A percentile compares a stretch with the other conserved stretches of the same genome.
These are phyloP conservation scores for Melanotaenia trifasciata DNA, from an alignment of 2,797 vertebrate species.

Conservation along the genomic window DNA sequence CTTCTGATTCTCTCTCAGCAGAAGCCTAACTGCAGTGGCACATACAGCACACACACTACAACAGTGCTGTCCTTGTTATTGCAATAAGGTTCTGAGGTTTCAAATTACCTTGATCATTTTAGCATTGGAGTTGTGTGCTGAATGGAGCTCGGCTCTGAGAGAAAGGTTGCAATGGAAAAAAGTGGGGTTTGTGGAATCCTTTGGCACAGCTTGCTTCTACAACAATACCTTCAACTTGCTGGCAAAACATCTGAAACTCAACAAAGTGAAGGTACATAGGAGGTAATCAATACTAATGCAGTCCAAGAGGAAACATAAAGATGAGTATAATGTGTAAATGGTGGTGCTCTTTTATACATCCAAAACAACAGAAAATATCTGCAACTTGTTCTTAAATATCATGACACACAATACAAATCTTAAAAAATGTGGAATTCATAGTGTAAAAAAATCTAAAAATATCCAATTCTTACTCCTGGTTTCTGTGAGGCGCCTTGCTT, in stretches of 20 bases:
- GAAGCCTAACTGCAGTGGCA: slow-evolving; percentile 47
- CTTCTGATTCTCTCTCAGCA: slow-evolving; percentile 65
- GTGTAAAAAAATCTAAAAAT: background rate
- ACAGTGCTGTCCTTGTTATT: background rate
- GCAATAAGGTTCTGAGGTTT: slow-evolving; percentile 7
- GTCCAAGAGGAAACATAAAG: background rate
- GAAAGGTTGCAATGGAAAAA: background rate
- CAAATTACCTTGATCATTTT: slow-evolving; percentile 31
- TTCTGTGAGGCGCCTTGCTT: background rate
- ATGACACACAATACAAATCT: background rate
- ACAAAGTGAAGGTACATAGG: slow-evolving; percentile 10
- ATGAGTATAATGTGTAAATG: slow-evolving; percentile 10
- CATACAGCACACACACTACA: slow-evolving; percentile 21
- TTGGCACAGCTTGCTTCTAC: slow-evolving; percentile 19
- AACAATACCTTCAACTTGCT: background rate
- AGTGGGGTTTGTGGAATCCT: background rate
- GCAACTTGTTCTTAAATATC: background rate
- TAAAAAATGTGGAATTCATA: background rate
- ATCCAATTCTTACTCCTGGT: background rate
- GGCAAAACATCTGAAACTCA: slow-evolving; percentile 14
- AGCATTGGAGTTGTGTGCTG: background rate
- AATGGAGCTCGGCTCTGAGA: slow-evolving; percentile 1
- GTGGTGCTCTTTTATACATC: slow-evolving; percentile 8
- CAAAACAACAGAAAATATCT: slow-evolving; percentile 3
- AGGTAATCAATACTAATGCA: slow-evolving; percentile 27